These are phyloP conservation scores for Petroica traversi DNA, from an alignment of 2,113 vertebrate genomes.

Conservation along the genomic window DNA sequence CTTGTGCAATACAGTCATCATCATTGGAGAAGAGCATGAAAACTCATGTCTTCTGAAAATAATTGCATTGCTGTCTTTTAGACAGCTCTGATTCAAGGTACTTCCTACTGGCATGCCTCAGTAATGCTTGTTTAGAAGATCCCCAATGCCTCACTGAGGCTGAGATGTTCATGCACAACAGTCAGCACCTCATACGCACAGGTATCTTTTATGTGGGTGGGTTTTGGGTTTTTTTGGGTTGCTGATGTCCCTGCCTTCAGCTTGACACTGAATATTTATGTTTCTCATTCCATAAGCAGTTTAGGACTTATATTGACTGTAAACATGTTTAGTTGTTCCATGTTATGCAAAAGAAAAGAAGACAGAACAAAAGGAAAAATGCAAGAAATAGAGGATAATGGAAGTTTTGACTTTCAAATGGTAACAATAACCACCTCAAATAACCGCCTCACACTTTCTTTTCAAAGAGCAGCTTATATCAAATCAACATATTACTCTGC, in stretches of 20 bases:
- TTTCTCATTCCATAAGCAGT: neutral
- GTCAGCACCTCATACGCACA: neutral
- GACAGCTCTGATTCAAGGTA: neutral
- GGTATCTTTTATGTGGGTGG: neutral
- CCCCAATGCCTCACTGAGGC: neutral
- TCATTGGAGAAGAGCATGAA: neutral
- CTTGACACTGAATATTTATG: neutral
- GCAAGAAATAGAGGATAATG: neutral
- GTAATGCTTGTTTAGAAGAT: neutral
- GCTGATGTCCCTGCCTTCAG: neutral
- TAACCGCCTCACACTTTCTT: neutral
- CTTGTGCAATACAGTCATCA: neutral
- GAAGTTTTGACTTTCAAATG: neutral
- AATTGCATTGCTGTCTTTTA: neutral
- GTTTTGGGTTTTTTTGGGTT: neutral
- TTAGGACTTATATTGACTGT: neutral
- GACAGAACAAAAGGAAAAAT: neutral
- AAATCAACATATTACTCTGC: neutral
- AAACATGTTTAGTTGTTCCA: neutral
- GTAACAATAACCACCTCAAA: neutral
- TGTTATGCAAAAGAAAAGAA: neutral
- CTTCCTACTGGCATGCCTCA: neutral
- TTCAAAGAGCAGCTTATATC: neutral
- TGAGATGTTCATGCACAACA: neutral
- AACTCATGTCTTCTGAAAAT: neutral